Evolutionary conservation across 1,140 invertebrate genomes (phyloP).

Genomic region (Trinorchestia longiramus): DNA sequence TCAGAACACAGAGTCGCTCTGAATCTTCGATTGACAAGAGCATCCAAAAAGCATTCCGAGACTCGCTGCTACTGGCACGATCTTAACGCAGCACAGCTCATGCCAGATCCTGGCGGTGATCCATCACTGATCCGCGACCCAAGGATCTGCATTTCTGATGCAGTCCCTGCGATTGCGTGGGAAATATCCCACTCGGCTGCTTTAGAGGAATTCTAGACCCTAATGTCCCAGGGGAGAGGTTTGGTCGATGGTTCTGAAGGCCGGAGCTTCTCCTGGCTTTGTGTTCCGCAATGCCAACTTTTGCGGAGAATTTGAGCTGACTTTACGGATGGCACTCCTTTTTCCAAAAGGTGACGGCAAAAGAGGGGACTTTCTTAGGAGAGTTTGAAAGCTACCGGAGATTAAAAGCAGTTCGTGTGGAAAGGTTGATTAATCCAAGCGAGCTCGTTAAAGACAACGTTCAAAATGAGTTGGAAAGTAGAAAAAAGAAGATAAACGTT

Average conservation of each 20-base stretch:
- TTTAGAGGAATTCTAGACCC: slow-evolving; percentile 47
- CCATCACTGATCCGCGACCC: slow-evolving; percentile 49
- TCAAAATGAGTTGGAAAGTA: neutral
- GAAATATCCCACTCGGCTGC: slow-evolving; percentile 34
- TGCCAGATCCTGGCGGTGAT: slow-evolving; percentile 13
- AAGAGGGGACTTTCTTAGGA: slow-evolving; percentile 21
- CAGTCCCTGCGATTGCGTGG: slow-evolving; percentile 22
- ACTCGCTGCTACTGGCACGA: neutral
- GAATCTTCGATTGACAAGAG: slow-evolving; percentile 31
- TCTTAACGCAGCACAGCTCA: slow-evolving; percentile 23
- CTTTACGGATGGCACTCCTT: slow-evolving; percentile 28
- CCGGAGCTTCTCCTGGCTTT: slow-evolving; percentile 19
- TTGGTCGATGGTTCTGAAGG: slow-evolving; percentile 29
- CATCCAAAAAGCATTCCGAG: neutral
- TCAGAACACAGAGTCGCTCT: neutral
- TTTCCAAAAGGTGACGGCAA: neutral
- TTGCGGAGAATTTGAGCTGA: slow-evolving; percentile 38
- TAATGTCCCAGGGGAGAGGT: slow-evolving; percentile 39
- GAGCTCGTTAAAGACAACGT: neutral
- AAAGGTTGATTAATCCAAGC: slow-evolving; percentile 15
- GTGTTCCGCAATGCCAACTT: slow-evolving; percentile 26
- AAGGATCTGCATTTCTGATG: slow-evolving; percentile 52
- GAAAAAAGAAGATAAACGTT: slow-evolving; percentile 2
- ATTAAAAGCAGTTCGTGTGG: slow-evolving; percentile 16
- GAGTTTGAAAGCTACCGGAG: slow-evolving; percentile 38